Evolutionary conservation across 2,888 invertebrate genomes (phyloP).

Genomic region (Cancer borealis): DNA sequence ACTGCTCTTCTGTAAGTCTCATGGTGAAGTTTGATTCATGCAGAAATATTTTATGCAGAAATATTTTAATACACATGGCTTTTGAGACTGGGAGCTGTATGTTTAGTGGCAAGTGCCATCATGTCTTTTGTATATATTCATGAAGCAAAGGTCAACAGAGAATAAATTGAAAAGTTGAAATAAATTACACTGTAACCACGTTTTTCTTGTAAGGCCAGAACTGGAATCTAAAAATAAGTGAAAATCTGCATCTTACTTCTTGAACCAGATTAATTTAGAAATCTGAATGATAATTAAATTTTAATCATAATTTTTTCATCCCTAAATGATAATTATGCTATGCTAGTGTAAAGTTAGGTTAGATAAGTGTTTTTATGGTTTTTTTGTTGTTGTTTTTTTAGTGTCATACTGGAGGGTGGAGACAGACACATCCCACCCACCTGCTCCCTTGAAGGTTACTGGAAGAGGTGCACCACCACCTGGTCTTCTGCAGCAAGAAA

Average conservation of each 20-base stretch:
- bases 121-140: too few relatives aligned
- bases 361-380: neutral
- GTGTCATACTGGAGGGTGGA: slow-evolving; percentile 77
- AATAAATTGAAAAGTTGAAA: too few relatives aligned
- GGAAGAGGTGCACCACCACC: slow-evolving; percentile 44
- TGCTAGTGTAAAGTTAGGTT: neutral
- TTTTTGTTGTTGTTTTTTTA: neutral
- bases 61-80: neutral
- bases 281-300: neutral
- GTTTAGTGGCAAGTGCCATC: neutral
- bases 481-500: slow-evolving; percentile 56
- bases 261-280: neutral
- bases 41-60: neutral
- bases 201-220: too few relatives aligned
- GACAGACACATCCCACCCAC: slow-evolving; percentile 64
- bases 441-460: slow-evolving; percentile 63
- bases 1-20: slow-evolving; percentile 59
- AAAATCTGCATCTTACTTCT: neutral
- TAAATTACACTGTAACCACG: too few relatives aligned
- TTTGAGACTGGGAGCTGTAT: neutral
- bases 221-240: neutral
- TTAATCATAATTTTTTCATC: neutral
- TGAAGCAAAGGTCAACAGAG: too few relatives aligned
- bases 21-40: neutral
- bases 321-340: neutral